Evolutionary conservation across 2,797 vertebrate genomes (phyloP), one percentile per base, ranked within the genome.

Genomic region (Acanthurus tractus): DNA sequence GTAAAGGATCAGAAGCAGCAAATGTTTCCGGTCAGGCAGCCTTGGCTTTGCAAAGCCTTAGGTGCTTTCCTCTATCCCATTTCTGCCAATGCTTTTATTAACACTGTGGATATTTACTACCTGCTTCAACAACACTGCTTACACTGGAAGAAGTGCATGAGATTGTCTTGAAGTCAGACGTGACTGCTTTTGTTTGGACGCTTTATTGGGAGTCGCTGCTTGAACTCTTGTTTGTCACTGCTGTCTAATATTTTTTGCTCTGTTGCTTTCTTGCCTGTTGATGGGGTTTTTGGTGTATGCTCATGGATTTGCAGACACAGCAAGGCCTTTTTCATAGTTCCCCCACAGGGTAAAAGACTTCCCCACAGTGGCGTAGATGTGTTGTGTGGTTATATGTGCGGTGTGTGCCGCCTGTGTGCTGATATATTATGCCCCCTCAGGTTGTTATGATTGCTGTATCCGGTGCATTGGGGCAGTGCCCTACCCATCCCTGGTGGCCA

Each of bases 371-470:
- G 84, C 80, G 29, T 92, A 85, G 84, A 94, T 95, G 94, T 94
- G 94, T 61, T 95, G 87, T 94, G 89, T 95, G 94, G 25, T 95
- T 76, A 68, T 95, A 83, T 96, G 95, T 93, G 95, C 93, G 89
- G 89, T 95, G 86, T 95, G 94, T 93, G 95, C 94, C 86, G 93
- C 95, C 85, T 93, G 92, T 92, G 86, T 95, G 93, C 92, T 96
- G 87, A 93, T 96, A 81, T 96, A 93, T 95, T 93, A 92, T 95
- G 93, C 95, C 88, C 94, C 94, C 90, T 92, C 95, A 99, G 98
- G 98, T 94, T 97, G 98, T 90, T 96, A 98, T 81, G 97, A 99
- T 94, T 98, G 97, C 95, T 99, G 98, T 92, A 94, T 98, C 88
- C 96, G 97, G 89, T 99, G 98, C 93, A 96, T 99, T 74, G 96